Base-by-base conservation (phyloP, 2,113 vertebrate genomes). In the Ophiodon elongatus region DNA sequence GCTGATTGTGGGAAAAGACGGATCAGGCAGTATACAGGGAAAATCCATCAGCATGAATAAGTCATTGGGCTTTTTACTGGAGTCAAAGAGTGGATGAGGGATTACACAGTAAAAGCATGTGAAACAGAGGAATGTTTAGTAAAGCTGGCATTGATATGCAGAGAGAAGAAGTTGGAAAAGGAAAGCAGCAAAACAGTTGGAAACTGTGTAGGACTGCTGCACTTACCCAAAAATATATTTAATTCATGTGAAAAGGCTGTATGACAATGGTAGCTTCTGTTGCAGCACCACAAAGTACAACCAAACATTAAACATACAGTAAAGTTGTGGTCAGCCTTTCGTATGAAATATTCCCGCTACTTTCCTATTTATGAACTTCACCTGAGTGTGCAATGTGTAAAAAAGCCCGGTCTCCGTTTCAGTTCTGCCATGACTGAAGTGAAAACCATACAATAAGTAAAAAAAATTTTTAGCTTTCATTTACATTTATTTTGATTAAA, bases 1-100 rank as follows among this genome's bases (percentile, higher is more conserved):
- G 86, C 92, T 93, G 93, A 94, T 92, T 84, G 41, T 89, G 76
- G 80, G 85, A 88, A 88, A 93, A 89, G 79, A 89, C 41, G 0
- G 47, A 76, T 69, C 73, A 19, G 73, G 65, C 41, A 70, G 69
- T 85, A 72, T 88, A 95, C 93, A 95, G 90, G 88, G 91, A 93
- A 95, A 95, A 93, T 91, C 93, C 94, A 95, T 95, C 95, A 95
- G 91, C 89, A 95, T 95, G 81, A 96, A 96, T 96, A 94, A 95
- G 92, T 95, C 88, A 95, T 92, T 75, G 77, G 79, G 80, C 81
- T 88, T 92, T 59, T 92, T 80, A 72, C 86, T 79, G 65, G 88
- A 94, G 83, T 92, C 88, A 91, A 85, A 82, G 78, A 86, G 80
- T 73, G 84, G 75, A 87, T 7, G 83, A 62, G 85, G 90, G 88